These are phyloP conservation scores for Caenorhabditis brenneri DNA, from an alignment of 1,140 invertebrate genomes.

Conservation along the genomic window DNA sequence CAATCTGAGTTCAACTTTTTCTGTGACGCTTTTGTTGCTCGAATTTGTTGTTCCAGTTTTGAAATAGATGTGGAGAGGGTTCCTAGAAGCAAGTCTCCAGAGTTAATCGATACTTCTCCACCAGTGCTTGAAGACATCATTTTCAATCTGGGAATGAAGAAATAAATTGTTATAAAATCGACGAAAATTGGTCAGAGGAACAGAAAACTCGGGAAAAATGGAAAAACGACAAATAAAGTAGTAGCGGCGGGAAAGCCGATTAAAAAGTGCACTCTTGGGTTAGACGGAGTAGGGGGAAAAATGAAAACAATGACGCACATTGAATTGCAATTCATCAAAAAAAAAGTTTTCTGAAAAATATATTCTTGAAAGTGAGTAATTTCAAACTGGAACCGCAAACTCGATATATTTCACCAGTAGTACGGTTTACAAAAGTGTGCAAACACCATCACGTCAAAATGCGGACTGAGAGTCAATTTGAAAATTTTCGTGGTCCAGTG, in stretches of 20 bases:
- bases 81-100: background rate
- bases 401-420: no score
- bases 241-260: background rate
- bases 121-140: conserved; percentile 20
- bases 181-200: no score
- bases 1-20: conserved; percentile 9
- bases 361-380: no score
- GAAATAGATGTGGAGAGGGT: background rate
- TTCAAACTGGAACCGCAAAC: no score
- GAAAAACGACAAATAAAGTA: conserved; percentile 9
- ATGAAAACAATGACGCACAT: background rate
- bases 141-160: background rate
- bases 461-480: background rate
- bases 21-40: conserved; percentile 1
- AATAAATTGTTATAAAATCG: background rate
- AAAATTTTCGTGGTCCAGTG: background rate
- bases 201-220: background rate
- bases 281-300: background rate
- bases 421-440: background rate
- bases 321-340: background rate
- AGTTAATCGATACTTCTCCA: conserved; percentile 28
- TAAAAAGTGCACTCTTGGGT: background rate
- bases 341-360: no score
- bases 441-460: background rate
- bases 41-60: conserved; percentile 36